These are phyloP conservation scores for Cantharis rustica DNA, from an alignment of 2,888 invertebrate genomes.

Conservation along the genomic window DNA sequence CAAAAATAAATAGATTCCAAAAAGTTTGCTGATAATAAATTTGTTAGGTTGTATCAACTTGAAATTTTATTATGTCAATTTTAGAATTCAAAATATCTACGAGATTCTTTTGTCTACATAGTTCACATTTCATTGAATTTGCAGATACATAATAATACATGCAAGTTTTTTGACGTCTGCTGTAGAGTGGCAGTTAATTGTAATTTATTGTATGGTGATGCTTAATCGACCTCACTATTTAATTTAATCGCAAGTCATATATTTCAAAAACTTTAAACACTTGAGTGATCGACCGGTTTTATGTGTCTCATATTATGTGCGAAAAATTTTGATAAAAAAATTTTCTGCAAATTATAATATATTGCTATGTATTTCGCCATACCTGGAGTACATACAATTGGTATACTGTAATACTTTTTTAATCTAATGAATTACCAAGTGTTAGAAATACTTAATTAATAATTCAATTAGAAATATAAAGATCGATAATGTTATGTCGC, in stretches of 20 bases:
- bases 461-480: neutral
- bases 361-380: too few species aligned
- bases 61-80: neutral
- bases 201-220: slow-evolving; percentile 24
- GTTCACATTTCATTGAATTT: slow-evolving; percentile 10
- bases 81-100: neutral
- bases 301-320: neutral
- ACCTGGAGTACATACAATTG: too few species aligned
- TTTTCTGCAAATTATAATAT: neutral
- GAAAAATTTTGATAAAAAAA: neutral
- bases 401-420: neutral
- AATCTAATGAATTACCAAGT: neutral
- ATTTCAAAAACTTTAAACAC: neutral
- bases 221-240: slow-evolving; percentile 12
- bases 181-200: slow-evolving; percentile 22
- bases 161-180: slow-evolving; percentile 24
- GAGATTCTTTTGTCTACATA: slow-evolving; percentile 13
- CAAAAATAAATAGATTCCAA: neutral
- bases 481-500: neutral
- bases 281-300: neutral
- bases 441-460: neutral
- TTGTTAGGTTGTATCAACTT: neutral
- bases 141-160: slow-evolving; percentile 11
- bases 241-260: neutral
- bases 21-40: neutral